Evolutionary conservation across 2,888 invertebrate species (phyloP).

Genomic region (Callyntrura sp.): DNA sequence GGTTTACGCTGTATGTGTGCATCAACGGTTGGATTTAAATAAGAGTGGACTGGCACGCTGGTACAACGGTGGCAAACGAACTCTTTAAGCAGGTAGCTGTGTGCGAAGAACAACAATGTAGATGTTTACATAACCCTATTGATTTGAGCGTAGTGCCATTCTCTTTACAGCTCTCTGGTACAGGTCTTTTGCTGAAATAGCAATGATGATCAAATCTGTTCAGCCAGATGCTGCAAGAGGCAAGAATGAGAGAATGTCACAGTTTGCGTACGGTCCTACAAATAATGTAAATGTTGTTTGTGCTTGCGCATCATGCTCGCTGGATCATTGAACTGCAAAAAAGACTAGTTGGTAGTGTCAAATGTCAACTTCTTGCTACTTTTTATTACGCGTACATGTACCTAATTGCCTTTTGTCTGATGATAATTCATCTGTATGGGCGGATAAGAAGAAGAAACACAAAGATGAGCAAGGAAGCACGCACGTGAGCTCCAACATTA

Average conservation of each 20-base stretch:
- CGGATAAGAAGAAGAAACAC: background rate
- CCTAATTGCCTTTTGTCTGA: background rate
- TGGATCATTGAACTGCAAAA: constrained; percentile 33
- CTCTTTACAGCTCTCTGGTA: too few species aligned
- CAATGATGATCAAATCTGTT: background rate
- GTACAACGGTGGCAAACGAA: background rate
- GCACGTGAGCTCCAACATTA: constrained; percentile 8
- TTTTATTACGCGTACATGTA: constrained; percentile 15
- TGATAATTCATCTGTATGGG: background rate
- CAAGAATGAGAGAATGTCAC: background rate
- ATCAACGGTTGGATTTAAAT: background rate
- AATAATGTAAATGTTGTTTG: background rate
- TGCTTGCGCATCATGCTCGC: background rate
- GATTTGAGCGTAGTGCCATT: background rate
- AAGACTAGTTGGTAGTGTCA: constrained; percentile 1
- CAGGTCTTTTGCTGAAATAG: background rate
- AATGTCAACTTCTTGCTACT: constrained; percentile 28
- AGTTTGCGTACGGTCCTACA: background rate
- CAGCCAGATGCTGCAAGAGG: background rate
- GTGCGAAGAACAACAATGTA: too few species aligned
- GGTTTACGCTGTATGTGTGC: constrained; percentile 4
- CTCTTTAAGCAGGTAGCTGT: background rate
- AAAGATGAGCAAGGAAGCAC: background rate
- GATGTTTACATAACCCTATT: background rate
- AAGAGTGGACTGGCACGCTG: too few species aligned